Conservation (phyloP, 2,797 vertebrate species). For the Margarornis squamiger region DNA sequence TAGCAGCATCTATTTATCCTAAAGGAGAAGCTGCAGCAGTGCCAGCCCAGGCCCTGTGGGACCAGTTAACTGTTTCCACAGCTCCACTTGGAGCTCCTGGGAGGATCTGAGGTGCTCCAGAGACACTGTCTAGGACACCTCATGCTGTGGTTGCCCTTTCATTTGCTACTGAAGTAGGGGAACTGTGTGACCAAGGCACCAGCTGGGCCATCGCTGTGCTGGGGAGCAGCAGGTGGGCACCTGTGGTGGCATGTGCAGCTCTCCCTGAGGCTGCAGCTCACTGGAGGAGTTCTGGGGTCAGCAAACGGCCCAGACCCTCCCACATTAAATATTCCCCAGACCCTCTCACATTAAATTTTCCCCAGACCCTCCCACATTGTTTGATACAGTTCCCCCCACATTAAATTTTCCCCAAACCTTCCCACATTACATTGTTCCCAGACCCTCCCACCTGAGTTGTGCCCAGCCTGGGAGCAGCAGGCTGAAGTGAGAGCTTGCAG, state of each 20-base stretch:
- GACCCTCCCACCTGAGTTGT: background rate
- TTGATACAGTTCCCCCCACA: too few relatives aligned
- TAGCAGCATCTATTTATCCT: slow-evolving; percentile 35
- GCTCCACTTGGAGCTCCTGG: background rate
- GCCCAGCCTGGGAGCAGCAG: background rate
- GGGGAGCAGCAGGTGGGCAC: background rate
- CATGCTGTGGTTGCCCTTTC: background rate
- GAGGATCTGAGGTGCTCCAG: background rate
- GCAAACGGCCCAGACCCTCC: background rate
- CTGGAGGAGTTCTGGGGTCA: background rate
- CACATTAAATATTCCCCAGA: too few relatives aligned
- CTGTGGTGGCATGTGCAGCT: background rate
- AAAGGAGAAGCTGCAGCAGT: background rate
- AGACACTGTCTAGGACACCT: background rate
- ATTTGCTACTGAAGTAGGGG: background rate
- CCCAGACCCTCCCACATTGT: background rate
- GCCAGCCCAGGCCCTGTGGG: background rate
- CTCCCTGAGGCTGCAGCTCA: background rate
- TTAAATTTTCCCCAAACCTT: background rate
- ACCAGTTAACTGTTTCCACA: background rate
- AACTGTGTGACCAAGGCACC: too few relatives aligned
- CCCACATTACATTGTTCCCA: background rate
- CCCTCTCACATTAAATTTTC: accelerated
- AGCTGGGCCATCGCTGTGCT: background rate
- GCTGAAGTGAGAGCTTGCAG: too few relatives aligned